Evolutionary conservation across 2,888 invertebrate genomes (phyloP).

Genomic region (Dicranocentrus wangi): DNA sequence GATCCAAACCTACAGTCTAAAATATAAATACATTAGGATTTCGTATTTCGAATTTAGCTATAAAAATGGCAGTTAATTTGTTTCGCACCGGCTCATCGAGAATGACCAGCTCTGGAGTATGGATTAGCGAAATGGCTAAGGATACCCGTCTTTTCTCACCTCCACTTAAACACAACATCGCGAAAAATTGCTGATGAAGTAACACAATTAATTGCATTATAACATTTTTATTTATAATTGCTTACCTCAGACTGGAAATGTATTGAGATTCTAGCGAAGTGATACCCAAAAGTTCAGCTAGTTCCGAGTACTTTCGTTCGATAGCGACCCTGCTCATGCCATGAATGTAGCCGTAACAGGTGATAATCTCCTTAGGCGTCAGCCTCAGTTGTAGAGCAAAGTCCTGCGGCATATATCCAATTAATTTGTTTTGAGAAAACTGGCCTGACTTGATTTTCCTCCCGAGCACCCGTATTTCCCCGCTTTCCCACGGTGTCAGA

Average conservation of each 20-base stretch:
- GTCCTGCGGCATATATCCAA: background rate
- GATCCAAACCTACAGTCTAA: constrained; percentile 26
- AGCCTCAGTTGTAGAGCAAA: constrained; percentile 85
- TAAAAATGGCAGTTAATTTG: background rate
- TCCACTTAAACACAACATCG: constrained; percentile 75
- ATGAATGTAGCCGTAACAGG: constrained; percentile 91
- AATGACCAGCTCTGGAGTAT: constrained; percentile 79
- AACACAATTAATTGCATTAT: no score
- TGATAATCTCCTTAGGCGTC: constrained; percentile 93
- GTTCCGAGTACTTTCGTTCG: constrained; percentile 86
- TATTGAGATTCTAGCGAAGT: no score
- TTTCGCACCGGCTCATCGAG: constrained; percentile 88
- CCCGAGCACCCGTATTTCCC: constrained; percentile 91
- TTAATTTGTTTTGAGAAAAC: background rate
- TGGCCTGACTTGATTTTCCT: constrained; percentile 73
- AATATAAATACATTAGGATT: no score
- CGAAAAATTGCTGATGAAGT: no score
- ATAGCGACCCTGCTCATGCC: constrained; percentile 81
- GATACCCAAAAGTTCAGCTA: constrained; percentile 82
- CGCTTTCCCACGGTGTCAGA: constrained; percentile 86
- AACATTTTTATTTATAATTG: background rate
- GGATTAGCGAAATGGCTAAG: constrained; percentile 75
- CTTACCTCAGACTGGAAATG: background rate
- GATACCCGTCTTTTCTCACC: constrained; percentile 76
- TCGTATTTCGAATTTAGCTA: no score